Conservation (phyloP, 1,140 invertebrate genomes). For the Octopus sinensis region DNA sequence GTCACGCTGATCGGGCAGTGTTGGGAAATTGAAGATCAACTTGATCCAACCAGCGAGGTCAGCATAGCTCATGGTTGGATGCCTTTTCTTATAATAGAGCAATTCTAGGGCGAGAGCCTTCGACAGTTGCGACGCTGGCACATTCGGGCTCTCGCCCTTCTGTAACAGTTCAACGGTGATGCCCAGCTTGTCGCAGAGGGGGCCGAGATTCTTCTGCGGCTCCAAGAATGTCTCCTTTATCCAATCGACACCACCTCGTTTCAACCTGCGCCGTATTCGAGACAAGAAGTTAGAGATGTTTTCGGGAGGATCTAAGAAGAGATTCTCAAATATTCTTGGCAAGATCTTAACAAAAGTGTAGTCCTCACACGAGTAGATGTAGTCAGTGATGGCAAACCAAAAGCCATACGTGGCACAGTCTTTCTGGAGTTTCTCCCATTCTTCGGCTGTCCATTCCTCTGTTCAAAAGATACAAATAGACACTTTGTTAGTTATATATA, state of each 20-base stretch:
- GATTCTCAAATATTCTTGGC: conserved; percentile 4
- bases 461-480: too few relatives aligned
- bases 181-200: not conserved
- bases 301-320: conserved; percentile 8
- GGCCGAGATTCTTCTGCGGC: not conserved
- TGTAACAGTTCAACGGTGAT: not conserved
- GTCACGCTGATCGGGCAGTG: not conserved
- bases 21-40: not conserved
- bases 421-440: not conserved
- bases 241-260: conserved; percentile 3
- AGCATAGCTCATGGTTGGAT: not conserved
- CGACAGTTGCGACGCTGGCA: not conserved
- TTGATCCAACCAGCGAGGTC: not conserved
- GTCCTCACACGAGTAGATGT: not conserved
- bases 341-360: conserved; percentile 6
- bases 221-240: conserved; percentile 12
- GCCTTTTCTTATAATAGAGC: not conserved
- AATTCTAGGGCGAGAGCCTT: not conserved
- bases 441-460: not conserved
- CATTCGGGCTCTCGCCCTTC: not conserved
- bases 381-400: not conserved
- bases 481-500: too few relatives aligned
- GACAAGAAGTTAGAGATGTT: conserved; percentile 8
- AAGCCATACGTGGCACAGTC: not conserved
- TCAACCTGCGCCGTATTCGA: conserved; percentile 7